Evolutionary conservation across 2,797 vertebrate species (phyloP).

Genomic region (Lithobates sylvaticus): DNA sequence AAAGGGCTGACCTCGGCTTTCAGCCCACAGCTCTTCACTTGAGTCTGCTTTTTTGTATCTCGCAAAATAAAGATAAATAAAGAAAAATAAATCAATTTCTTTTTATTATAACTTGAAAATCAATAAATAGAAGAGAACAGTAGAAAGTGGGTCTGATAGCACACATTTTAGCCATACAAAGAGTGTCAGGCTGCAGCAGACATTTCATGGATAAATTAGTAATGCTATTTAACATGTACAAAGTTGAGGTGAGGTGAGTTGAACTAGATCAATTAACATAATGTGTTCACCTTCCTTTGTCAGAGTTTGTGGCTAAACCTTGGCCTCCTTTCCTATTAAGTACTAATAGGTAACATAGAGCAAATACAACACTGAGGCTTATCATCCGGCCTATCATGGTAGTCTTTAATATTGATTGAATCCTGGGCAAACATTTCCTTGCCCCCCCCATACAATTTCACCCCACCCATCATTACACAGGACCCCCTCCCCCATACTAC

Average conservation of each 20-base stretch:
- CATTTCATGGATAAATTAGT: neutral
- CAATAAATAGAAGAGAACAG: constrained; percentile 32
- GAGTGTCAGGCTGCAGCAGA: neutral
- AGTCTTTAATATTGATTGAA: no score
- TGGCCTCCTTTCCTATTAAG: no score
- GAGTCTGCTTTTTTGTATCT: constrained; percentile 46
- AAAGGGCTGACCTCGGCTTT: constrained; percentile 38
- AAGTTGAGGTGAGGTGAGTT: neutral
- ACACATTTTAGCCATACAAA: constrained; percentile 7
- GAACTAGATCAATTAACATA: neutral
- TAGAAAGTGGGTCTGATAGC: neutral
- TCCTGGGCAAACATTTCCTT: no score
- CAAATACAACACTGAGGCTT: no score
- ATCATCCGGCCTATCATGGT: no score
- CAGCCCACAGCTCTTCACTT: constrained; percentile 44
- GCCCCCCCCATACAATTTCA: no score
- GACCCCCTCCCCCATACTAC: no score
- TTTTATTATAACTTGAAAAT: constrained; percentile 39
- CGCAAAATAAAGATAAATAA: constrained; percentile 24
- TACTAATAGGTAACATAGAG: no score
- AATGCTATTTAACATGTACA: neutral
- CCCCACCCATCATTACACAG: no score
- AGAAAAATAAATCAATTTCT: constrained; percentile 17
- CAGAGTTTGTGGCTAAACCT: neutral
- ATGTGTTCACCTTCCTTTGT: neutral